Evolutionary conservation across 1,140 invertebrate species (phyloP), one percentile per base, ranked within the genome.

Genomic region (Cyrtorhinus lividipennis): DNA sequence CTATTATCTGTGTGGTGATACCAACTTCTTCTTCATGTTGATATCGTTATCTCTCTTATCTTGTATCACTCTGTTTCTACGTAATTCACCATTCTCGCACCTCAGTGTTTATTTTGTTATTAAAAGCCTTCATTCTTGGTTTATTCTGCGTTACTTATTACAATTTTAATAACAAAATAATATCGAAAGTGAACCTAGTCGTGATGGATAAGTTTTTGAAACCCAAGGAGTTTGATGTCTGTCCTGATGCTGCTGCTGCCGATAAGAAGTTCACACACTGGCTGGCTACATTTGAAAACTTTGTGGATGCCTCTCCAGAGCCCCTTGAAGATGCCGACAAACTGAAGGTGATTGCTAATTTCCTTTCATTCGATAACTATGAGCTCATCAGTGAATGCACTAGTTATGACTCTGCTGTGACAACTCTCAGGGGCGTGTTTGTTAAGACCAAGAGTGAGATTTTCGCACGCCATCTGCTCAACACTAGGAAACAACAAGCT

Each of bases 261-360:
- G 59, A 10, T 10, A 61, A 61, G 59, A 30, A 61, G 22, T 61
- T 27, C 13, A 44, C 27, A 3, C 59, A 61, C 25, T 61, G 59
- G 59, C 18, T 61, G n/a, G 20, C 25, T 2, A 38, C 59, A 2
- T 61, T 61, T 22, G 25, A 61, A 44, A 61, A 61, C 59, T 61
- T 61, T 13, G 20, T 61, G 8, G 25, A 24, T 38, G 15, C 27
- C 3, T 10, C 59, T 18, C 3, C 3, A 13, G 59, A 61, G 20
- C 25, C 59, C 8, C 59, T 61, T 8, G 22, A 8, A 3, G 59
- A 44, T 22, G n/a, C 2, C n/a, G 59, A 61, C 13, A 61, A 61
- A 38, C 27, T 61, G 2, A 61, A 61, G 20, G 30, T 61, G 18
- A 12, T 61, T 38, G 20, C 59, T 25, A 61, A 61, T 25, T 61